Evolutionary conservation across 2,797 vertebrate species (phyloP), one percentile per base, ranked within the genome.

Genomic region (Geotrypetes seraphini): DNA sequence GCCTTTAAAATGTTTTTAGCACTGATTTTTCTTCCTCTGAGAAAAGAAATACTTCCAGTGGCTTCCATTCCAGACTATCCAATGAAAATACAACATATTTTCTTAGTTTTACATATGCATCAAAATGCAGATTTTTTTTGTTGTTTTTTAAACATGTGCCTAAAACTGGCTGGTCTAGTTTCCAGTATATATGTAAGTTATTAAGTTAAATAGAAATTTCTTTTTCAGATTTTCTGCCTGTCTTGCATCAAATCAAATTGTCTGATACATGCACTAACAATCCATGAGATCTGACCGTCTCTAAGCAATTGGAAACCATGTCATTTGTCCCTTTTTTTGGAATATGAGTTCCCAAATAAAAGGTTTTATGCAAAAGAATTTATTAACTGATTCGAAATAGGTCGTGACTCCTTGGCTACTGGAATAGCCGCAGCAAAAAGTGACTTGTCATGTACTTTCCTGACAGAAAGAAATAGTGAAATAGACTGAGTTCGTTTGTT

Each of bases 141-240:
- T n/a, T 60, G 56, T 49, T 32, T 59, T 40, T 60, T 53, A 39
- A 50, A n/a, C 50, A 64, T 18, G 53, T 74, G 71, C 76, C 74
- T 68, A 37, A 48, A 58, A 37, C 43, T 33, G 34, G 19, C 62
- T 46, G 55, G 62, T 55, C 74, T 69, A 71, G 63, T 52, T n/a
- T 62, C 48, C 66, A 57, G 69, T 41, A 21, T 55, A 52, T 49
- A 36, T 62, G 31, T 16, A n/a, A 63, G 39, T 47, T 41, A 38
- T 41, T 31, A 53, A 34, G 39, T 42, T 44, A 16, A 50, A 61
- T 43, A 43, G 53, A n/a, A n/a, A n/a, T 58, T 60, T 66, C 33
- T 60, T 41, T 41, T 47, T 51, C 46, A 53, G 46, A 49, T 48
- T n/a, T n/a, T n/a, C 33, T 36, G 44, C 58, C 47, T 49, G 26